phyloP scores from a whole-genome alignment of 2,113 vertebrate species.

The Eubucco bourcierii region DNA sequence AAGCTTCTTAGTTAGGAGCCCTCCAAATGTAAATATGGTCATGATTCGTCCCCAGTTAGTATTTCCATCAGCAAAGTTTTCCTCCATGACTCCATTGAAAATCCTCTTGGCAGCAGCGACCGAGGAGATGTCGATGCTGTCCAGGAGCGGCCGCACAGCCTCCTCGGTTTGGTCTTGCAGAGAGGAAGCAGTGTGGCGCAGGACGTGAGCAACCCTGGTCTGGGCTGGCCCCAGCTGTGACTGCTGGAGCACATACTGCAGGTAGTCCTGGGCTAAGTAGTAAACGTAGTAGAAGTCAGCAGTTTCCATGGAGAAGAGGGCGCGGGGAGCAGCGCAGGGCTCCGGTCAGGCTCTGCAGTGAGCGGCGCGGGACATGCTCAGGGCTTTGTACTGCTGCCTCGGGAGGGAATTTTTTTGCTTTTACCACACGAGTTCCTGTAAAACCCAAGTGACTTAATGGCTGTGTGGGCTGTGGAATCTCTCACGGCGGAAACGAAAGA shows the following conservation, averaged over 20 bases:
- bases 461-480: constrained; percentile 46
- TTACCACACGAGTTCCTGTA: constrained; percentile 29
- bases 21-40: constrained; percentile 76
- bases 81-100: constrained; percentile 72
- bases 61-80: constrained; percentile 76
- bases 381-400: background rate
- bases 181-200: constrained; percentile 54
- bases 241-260: constrained; percentile 52
- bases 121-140: constrained; percentile 56
- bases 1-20: constrained; percentile 73
- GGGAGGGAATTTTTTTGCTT: constrained; percentile 65
- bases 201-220: constrained; percentile 52
- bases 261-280: constrained; percentile 71
- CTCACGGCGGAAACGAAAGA: constrained; percentile 48
- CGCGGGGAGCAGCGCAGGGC: background rate
- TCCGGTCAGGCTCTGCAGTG: background rate
- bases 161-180: constrained; percentile 67
- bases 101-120: constrained; percentile 58
- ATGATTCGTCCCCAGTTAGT: constrained; percentile 80
- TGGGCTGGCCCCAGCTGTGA: background rate
- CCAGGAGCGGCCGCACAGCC: constrained; percentile 48
- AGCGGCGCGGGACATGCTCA: background rate
- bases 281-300: constrained; percentile 60
- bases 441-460: background rate
- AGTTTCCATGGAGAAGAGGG: constrained; percentile 40